phyloP scores from a whole-genome alignment of 2,113 vertebrate species.

The Danionella cerebrum region DNA sequence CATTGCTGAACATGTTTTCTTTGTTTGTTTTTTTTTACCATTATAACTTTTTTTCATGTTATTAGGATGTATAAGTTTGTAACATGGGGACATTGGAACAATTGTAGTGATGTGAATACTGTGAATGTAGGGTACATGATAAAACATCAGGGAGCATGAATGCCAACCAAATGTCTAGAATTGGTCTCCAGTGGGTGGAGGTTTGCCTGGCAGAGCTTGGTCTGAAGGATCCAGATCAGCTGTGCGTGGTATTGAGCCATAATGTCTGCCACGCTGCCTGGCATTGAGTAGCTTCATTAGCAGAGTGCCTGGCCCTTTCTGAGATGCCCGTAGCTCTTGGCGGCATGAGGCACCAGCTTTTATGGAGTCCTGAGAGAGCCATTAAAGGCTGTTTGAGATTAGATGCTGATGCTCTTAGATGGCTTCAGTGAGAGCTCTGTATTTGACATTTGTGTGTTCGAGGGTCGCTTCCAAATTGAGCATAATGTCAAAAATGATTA shows the following conservation, averaged over 20 bases:
- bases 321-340: constrained; percentile 20
- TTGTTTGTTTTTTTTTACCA: too few relatives aligned
- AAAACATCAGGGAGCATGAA: background rate
- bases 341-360: background rate
- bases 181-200: background rate
- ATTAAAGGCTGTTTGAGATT: constrained; percentile 17
- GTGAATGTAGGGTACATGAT: background rate
- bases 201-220: constrained; percentile 5
- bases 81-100: background rate
- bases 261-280: constrained; percentile 15
- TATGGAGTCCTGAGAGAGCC: constrained; percentile 18
- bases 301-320: constrained; percentile 12
- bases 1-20: too few relatives aligned
- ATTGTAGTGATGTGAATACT: background rate
- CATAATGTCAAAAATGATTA: background rate
- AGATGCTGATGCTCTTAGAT: constrained; percentile 4
- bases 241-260: constrained; percentile 3
- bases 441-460: constrained; percentile 4
- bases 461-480: background rate
- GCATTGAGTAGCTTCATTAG: constrained; percentile 23
- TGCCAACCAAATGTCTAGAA: constrained; percentile 17
- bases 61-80: too few relatives aligned
- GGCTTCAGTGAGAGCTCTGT: background rate
- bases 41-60: too few relatives aligned
- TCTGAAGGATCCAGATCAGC: constrained; percentile 24